Evolutionary conservation across 2,113 vertebrate genomes (phyloP), one percentile per base, ranked within the genome.

Genomic region (Ophthalmolycus amberensis): DNA sequence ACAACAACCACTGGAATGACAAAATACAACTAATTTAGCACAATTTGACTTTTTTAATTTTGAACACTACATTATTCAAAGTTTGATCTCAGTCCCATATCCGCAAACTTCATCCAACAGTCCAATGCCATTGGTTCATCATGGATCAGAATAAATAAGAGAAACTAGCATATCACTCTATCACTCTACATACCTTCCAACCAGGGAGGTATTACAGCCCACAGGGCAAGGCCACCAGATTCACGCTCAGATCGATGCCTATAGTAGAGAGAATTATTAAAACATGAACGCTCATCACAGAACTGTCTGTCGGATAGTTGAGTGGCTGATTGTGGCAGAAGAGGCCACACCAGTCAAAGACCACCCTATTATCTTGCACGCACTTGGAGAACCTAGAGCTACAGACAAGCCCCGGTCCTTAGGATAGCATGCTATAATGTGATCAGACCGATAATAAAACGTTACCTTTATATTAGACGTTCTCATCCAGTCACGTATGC

Each of bases 351-450:
- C 94, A 95, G 95, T 95, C 95, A 96, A 96, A 96, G 95, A 91
- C 95, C 93, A 78, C 94, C 96, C 94, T 0, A 89, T 95, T 60
- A 37, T 97, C 88, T 96, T 0, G 96, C 96, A 97, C 88, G 90
- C 87, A 93, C 87, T 95, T 96, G 94, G 96, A 96, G 95, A 95
- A 89, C 88, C 91, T 18, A 34, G 84, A 85, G 82, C 95, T 92
- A 95, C 37, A 40, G 0, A 18, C 15, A 56, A 91, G 90, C 44
- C 2, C 48, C 6, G 54, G 80, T 89, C 87, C 86, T 91, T 88
- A 89, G 83, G 85, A 90, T 90, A 27, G 89, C 92, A 90, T 85
- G 93, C 93, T 32, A 0, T 1, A 15, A 32, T 16, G 11, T 59
- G 1, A 1, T 11, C 6, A 22, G 0, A 12, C 0, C 3, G 8